Evolutionary conservation across 2,888 invertebrate species (phyloP).

Genomic region (Megamerina dolium): DNA sequence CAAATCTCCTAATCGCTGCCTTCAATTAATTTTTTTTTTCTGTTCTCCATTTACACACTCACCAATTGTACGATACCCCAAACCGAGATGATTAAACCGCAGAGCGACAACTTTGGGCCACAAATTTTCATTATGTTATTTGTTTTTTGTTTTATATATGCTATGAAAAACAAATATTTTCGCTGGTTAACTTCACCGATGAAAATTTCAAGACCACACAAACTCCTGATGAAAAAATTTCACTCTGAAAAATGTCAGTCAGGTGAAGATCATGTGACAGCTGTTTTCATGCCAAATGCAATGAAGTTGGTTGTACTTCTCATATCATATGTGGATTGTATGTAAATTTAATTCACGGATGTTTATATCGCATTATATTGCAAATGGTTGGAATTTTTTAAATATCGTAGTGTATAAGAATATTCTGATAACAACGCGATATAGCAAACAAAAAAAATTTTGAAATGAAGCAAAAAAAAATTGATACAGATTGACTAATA

Average conservation of each 20-base stretch:
- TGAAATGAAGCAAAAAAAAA: no score
- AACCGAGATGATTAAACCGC: slow-evolving; percentile 81
- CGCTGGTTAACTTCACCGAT: neutral
- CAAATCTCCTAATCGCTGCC: no score
- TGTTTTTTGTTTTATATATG: no score
- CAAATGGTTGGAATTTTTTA: neutral
- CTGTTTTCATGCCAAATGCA: slow-evolving; percentile 18
- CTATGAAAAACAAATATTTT: no score
- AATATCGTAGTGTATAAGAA: neutral
- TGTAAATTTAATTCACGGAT: neutral
- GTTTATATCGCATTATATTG: neutral
- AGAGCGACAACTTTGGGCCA: slow-evolving; percentile 88
- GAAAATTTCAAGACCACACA: neutral
- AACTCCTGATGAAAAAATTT: slow-evolving; percentile 26
- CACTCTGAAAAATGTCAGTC: slow-evolving; percentile 38
- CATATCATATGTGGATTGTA: slow-evolving; percentile 9
- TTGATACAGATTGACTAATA: no score
- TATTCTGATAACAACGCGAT: no score
- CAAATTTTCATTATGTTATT: slow-evolving; percentile 67
- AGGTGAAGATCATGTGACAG: slow-evolving; percentile 50
- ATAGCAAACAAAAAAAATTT: no score
- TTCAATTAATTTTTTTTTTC: neutral
- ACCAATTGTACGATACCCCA: slow-evolving; percentile 96
- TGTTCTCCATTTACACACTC: slow-evolving; percentile 46
- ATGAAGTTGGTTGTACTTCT: slow-evolving; percentile 12